Evolutionary conservation across 2,888 invertebrate species (phyloP).

Genomic region (Drosophila merina): DNA sequence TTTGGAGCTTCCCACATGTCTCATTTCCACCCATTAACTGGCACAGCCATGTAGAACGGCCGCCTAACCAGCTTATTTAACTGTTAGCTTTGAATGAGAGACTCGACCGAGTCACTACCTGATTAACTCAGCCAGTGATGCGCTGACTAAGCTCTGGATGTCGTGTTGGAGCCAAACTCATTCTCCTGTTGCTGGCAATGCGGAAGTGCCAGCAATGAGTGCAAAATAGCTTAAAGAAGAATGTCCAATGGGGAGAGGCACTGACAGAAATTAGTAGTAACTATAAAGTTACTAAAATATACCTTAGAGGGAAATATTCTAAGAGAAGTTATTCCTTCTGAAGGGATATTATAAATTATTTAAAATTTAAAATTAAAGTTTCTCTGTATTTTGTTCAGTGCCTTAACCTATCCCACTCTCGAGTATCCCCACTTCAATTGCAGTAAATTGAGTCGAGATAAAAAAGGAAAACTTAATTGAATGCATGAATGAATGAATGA

Average conservation of each 20-base stretch:
- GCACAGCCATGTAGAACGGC: slow-evolving; percentile 60
- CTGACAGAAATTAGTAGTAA: too few relatives aligned
- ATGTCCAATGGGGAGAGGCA: not conserved
- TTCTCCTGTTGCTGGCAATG: slow-evolving; percentile 46
- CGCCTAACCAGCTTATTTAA: slow-evolving; percentile 32
- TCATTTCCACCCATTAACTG: slow-evolving; percentile 41
- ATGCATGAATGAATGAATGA: slow-evolving; percentile 63
- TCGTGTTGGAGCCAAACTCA: slow-evolving; percentile 3
- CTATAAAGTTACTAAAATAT: too few relatives aligned
- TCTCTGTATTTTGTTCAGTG: slow-evolving; percentile 9
- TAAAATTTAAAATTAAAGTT: too few relatives aligned
- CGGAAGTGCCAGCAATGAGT: slow-evolving; percentile 52
- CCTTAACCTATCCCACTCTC: slow-evolving; percentile 17
- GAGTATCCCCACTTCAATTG: slow-evolving; percentile 44
- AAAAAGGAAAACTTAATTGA: slow-evolving; percentile 52
- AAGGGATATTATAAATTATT: too few relatives aligned
- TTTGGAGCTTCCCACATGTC: slow-evolving; percentile 23
- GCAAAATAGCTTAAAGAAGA: slow-evolving; percentile 26
- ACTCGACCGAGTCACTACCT: slow-evolving; percentile 32
- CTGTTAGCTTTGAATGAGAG: slow-evolving; percentile 12
- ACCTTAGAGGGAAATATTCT: too few relatives aligned
- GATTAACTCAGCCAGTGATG: slow-evolving; percentile 35
- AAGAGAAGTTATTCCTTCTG: too few relatives aligned
- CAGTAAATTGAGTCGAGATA: slow-evolving; percentile 62
- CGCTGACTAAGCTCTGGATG: slow-evolving; percentile 24